These are phyloP conservation scores for Colinus virginianus DNA, from an alignment of 2,113 vertebrate species.

Conservation along the genomic window DNA sequence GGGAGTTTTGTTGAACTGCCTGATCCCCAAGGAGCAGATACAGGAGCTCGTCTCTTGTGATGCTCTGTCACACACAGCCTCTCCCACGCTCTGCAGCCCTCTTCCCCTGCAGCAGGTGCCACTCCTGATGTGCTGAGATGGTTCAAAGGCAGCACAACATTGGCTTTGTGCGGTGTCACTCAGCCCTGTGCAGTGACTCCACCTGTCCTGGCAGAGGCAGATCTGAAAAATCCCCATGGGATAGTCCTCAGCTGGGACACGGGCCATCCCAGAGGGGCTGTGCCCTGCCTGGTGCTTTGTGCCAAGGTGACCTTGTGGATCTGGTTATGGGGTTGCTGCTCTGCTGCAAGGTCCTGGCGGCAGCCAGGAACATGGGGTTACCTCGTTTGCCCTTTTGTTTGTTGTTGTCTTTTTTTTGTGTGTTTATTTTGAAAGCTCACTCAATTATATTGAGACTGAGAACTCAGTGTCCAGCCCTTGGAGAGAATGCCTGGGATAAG, in stretches of 20 bases:
- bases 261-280: background rate
- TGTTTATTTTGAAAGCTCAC: background rate
- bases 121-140: fast-evolving
- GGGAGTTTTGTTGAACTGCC: background rate
- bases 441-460: background rate
- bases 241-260: background rate
- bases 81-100: background rate
- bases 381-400: background rate
- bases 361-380: background rate
- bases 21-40: background rate
- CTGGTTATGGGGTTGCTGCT: background rate
- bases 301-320: background rate
- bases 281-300: background rate
- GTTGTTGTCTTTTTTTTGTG: background rate
- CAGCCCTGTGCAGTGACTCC: background rate
- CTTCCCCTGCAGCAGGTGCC: background rate
- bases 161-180: background rate
- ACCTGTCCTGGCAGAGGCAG: background rate
- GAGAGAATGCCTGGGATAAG: background rate
- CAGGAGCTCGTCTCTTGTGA: background rate
- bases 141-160: background rate
- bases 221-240: background rate
- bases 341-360: background rate
- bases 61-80: background rate
- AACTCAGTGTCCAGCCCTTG: background rate